These are phyloP conservation scores for Pempheris klunzingeri DNA, from an alignment of 2,797 vertebrate species.

Conservation along the genomic window DNA sequence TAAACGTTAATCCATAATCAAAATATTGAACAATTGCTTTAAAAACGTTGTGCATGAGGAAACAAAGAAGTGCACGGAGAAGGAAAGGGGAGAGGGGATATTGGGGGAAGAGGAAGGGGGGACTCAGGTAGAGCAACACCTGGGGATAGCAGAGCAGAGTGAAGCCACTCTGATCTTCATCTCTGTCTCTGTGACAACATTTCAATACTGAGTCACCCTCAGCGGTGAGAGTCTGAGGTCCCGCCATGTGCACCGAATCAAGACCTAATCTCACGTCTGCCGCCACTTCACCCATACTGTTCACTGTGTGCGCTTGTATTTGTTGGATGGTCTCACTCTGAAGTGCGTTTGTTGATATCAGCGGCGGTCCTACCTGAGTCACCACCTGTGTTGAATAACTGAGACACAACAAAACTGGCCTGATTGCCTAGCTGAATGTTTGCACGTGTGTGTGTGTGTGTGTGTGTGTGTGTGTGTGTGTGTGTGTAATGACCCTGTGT, in stretches of 20 bases:
- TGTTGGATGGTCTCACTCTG: constrained; percentile 23
- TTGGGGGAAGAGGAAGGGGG: background rate
- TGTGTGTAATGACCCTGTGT: constrained; percentile 36
- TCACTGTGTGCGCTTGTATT: constrained; percentile 3
- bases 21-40: no score
- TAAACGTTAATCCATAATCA: no score
- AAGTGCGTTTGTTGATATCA: constrained; percentile 28
- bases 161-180: constrained; percentile 31
- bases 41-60: background rate
- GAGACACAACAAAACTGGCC: constrained; percentile 21
- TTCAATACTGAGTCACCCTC: constrained; percentile 30
- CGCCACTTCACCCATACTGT: constrained; percentile 26
- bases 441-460: constrained; percentile 3
- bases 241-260: constrained; percentile 38
- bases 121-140: constrained; percentile 8
- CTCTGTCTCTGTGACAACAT: constrained; percentile 29
- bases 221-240: constrained; percentile 11
- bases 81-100: background rate
- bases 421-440: constrained; percentile 42
- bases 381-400: constrained; percentile 16
- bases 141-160: constrained; percentile 19
- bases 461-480: constrained; percentile 1
- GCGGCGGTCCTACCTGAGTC: constrained; percentile 4
- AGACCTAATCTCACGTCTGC: constrained; percentile 48
- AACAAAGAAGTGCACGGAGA: background rate